Conservation (phyloP, 92 coral and sea anemone genomes). For the Zoanthus gigantus region DNA sequence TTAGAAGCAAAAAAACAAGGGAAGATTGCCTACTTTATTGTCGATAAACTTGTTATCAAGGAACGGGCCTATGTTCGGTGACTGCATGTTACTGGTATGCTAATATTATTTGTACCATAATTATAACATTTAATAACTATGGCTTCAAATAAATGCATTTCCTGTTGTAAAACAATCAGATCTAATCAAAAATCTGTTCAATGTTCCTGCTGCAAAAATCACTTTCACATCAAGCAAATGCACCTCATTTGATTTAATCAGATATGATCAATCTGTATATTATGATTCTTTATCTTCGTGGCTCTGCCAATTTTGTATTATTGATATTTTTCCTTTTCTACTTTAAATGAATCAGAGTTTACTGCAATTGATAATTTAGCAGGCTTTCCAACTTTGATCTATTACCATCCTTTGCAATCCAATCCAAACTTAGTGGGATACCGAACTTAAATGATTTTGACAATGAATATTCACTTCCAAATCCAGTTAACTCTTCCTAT, state of each 20-base stretch:
- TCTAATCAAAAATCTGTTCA: constrained; percentile 26
- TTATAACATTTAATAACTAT: constrained; percentile 25
- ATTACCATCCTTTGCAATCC: constrained; percentile 50
- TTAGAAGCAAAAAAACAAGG: constrained; percentile 42
- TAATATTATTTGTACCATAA: constrained; percentile 6
- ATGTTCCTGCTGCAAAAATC: constrained; percentile 31
- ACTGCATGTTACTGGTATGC: constrained; percentile 28
- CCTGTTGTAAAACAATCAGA: constrained; percentile 21
- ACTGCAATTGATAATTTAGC: constrained; percentile 11
- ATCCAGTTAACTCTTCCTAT: constrained; percentile 42
- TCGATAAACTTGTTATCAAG: constrained; percentile 29
- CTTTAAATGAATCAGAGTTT: constrained; percentile 49
- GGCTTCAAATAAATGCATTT: constrained; percentile 18
- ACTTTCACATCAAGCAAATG: constrained; percentile 15
- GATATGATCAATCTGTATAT: constrained; percentile 16
- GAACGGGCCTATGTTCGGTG: constrained; percentile 22
- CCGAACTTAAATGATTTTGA: constrained; percentile 52
- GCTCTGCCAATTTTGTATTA: constrained; percentile 15
- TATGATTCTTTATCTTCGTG: constrained; percentile 19
- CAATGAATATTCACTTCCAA: constrained; percentile 46
- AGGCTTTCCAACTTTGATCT: constrained; percentile 38
- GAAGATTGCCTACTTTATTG: constrained; percentile 43
- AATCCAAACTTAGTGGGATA: constrained; percentile 45
- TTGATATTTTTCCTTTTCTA: constrained; percentile 30
- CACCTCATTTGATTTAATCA: constrained; percentile 22